Conservation (phyloP, 2,113 vertebrate species). For the Coturnix japonica region DNA sequence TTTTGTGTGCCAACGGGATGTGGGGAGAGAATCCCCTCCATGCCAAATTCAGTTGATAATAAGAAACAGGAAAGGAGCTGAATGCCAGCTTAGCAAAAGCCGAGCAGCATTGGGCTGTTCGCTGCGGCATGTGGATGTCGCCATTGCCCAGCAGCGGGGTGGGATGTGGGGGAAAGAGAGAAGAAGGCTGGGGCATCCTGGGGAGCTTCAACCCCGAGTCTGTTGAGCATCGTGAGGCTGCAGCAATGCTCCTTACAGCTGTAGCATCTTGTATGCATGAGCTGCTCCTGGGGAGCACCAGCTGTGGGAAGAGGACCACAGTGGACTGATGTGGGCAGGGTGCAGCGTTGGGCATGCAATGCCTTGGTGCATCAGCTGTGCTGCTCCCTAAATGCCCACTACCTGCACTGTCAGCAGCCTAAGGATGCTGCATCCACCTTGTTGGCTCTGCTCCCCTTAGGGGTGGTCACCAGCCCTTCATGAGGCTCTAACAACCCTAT, state of each 20-base stretch:
- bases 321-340: rapidly evolving
- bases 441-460: rapidly evolving
- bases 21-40: slow-evolving; percentile 69
- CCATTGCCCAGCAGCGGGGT: not conserved
- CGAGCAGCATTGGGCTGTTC: not conserved
- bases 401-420: not conserved
- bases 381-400: rapidly evolving
- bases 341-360: rapidly evolving
- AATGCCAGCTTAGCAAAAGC: not conserved
- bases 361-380: rapidly evolving
- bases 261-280: rapidly evolving
- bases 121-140: rapidly evolving
- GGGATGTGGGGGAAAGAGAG: rapidly evolving
- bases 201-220: rapidly evolving
- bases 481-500: rapidly evolving
- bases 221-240: rapidly evolving
- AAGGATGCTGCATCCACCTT: rapidly evolving
- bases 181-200: rapidly evolving
- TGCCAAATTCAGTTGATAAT: slow-evolving; percentile 64
- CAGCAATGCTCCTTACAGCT: rapidly evolving
- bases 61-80: slow-evolving; percentile 44
- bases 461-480: not conserved
- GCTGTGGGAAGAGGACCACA: rapidly evolving
- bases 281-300: rapidly evolving
- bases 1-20: slow-evolving; percentile 66